These are phyloP conservation scores for Corythaeola cristata DNA, from an alignment of 2,113 vertebrate genomes.

Conservation along the genomic window DNA sequence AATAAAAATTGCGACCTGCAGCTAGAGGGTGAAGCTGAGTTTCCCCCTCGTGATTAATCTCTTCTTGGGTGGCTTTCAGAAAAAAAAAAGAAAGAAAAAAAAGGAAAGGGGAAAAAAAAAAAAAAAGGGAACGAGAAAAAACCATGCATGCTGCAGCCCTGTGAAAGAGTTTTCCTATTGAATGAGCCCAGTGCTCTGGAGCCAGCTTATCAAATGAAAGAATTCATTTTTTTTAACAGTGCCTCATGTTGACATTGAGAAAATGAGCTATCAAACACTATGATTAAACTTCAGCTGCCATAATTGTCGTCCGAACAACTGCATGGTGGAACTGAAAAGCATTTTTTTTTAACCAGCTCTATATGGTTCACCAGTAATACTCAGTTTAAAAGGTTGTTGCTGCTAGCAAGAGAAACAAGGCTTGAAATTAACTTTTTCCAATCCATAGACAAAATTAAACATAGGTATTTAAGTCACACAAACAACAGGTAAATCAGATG, in stretches of 20 bases:
- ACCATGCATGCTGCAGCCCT: conserved; percentile 83
- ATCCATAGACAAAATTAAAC: conserved; percentile 76
- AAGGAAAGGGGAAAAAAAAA: neutral
- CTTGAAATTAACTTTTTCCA: conserved; percentile 81
- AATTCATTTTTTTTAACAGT: conserved; percentile 87
- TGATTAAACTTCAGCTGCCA: conserved; percentile 86
- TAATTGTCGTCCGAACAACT: conserved; percentile 85
- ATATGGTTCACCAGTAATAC: conserved; percentile 74
- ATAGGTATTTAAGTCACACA: conserved; percentile 72
- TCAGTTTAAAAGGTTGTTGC: conserved; percentile 78
- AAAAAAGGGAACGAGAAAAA: conserved; percentile 62
- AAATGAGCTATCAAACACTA: conserved; percentile 88
- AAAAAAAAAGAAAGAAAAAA: conserved; percentile 30
- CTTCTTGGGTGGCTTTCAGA: conserved; percentile 93
- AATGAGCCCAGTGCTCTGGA: conserved; percentile 83
- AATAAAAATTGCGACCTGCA: conserved; percentile 99
- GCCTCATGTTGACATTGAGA: conserved; percentile 91
- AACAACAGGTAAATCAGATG: conserved; percentile 74
- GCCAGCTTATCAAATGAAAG: conserved; percentile 90
- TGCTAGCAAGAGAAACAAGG: conserved; percentile 78
- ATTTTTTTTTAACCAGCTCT: conserved; percentile 71
- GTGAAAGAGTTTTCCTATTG: conserved; percentile 82
- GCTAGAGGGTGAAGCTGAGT: conserved; percentile 95
- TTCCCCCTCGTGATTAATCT: conserved; percentile 97
- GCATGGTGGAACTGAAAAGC: conserved; percentile 77